phyloP scores from a whole-genome alignment of 2,113 vertebrate genomes.

The Dipodomys spectabilis region DNA sequence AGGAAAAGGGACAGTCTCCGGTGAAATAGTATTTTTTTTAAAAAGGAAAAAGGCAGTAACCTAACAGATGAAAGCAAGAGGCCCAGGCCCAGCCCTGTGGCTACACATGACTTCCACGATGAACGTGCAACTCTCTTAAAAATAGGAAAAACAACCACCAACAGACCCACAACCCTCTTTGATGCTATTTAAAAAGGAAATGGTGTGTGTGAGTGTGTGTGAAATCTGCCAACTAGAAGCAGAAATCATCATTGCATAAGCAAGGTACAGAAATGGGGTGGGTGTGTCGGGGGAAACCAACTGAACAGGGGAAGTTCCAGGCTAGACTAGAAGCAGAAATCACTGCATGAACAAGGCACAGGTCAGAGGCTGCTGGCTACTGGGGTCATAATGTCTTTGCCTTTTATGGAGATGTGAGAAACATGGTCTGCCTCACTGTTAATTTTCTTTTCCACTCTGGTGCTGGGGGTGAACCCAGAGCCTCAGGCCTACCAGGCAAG shows the following conservation, averaged over 20 bases:
- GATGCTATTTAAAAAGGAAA: conserved; percentile 12
- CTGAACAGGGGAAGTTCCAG: neutral
- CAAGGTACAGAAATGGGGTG: too few relatives aligned
- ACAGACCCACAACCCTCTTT: neutral
- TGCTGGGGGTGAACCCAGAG: neutral
- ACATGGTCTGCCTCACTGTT: neutral
- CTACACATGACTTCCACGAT: neutral
- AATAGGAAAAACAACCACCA: neutral
- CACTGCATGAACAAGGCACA: neutral
- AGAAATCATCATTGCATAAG: too few relatives aligned
- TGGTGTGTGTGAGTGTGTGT: too few relatives aligned
- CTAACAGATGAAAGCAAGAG: neutral
- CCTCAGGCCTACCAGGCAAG: neutral
- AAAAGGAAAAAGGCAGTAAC: neutral
- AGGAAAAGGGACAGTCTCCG: neutral
- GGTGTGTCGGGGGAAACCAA: neutral
- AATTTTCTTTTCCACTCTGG: neutral
- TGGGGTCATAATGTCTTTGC: neutral
- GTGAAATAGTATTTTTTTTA: neutral
- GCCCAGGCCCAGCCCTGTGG: accelerated
- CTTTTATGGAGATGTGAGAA: conserved; percentile 54
- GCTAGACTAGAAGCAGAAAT: neutral
- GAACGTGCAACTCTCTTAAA: neutral
- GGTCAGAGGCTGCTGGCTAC: neutral
- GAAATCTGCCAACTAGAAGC: too few relatives aligned